Evolutionary conservation across 1,140 invertebrate species (phyloP).

Genomic region (Euschistus heros): DNA sequence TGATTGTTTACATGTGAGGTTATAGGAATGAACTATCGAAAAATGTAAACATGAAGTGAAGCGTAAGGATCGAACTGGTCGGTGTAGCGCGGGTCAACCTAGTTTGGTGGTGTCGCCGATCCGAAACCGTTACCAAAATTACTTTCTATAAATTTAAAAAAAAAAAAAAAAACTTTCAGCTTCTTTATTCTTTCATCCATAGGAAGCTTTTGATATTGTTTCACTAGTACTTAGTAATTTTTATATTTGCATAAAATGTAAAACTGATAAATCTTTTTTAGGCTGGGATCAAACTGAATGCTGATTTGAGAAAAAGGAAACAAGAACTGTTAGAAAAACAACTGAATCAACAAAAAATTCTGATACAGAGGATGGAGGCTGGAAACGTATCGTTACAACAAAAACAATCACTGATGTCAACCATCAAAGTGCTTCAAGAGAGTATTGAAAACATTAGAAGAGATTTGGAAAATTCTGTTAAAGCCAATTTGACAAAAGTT

Average conservation of each 20-base stretch:
- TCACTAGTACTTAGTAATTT: not conserved
- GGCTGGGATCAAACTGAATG: slow-evolving; percentile 57
- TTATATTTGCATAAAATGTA: not conserved
- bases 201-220: not conserved
- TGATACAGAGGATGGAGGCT: slow-evolving; percentile 63
- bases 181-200: not conserved
- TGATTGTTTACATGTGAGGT: too few species aligned
- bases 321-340: slow-evolving; percentile 69
- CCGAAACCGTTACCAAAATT: too few species aligned
- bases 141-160: too few species aligned
- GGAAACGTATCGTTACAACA: slow-evolving; percentile 48
- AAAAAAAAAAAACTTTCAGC: too few species aligned
- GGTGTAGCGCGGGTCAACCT: too few species aligned
- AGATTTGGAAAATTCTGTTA: slow-evolving; percentile 43
- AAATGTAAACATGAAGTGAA: too few species aligned
- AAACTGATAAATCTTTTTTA: slow-evolving; percentile 30
- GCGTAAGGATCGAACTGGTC: too few species aligned
- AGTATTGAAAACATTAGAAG: slow-evolving; percentile 64
- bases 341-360: slow-evolving; percentile 59
- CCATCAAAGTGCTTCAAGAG: slow-evolving; percentile 57
- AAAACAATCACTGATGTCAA: slow-evolving; percentile 52
- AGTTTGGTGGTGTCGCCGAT: too few species aligned
- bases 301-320: slow-evolving; percentile 62
- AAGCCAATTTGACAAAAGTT: slow-evolving; percentile 17
- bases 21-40: too few species aligned